These are phyloP conservation scores for Ormia ochracea DNA, from an alignment of 2,888 invertebrate species.

Conservation along the genomic window DNA sequence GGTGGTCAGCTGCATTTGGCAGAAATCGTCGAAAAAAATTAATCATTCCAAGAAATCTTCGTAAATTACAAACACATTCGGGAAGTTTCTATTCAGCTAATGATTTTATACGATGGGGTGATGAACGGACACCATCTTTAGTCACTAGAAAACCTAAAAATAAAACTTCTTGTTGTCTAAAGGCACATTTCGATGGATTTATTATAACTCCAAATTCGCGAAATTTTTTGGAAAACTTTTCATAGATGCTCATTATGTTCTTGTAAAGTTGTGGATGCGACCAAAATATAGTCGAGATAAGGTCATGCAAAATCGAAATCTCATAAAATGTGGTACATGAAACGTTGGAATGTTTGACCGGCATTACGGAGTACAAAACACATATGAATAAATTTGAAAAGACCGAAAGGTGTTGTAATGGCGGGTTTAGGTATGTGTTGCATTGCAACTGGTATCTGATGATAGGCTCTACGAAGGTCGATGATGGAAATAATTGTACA, in stretches of 20 bases:
- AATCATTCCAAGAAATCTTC: slow-evolving; percentile 63
- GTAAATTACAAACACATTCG: slow-evolving; percentile 48
- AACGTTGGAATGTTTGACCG: slow-evolving; percentile 54
- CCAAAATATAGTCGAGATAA: slow-evolving; percentile 68
- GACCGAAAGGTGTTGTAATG: slow-evolving; percentile 56
- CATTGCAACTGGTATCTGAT: slow-evolving; percentile 55
- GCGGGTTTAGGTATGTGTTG: slow-evolving; percentile 54
- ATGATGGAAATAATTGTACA: slow-evolving; percentile 53
- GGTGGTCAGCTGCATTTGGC: slow-evolving; percentile 28
- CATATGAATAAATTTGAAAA: slow-evolving; percentile 52
- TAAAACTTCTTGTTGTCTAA: slow-evolving; percentile 40
- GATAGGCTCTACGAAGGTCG: slow-evolving; percentile 50
- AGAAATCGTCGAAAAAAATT: slow-evolving; percentile 58
- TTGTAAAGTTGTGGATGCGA: slow-evolving; percentile 62
- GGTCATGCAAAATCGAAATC: slow-evolving; percentile 53
- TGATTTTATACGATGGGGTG: slow-evolving; percentile 46
- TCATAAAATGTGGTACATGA: slow-evolving; percentile 46
- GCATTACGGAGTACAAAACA: slow-evolving; percentile 54
- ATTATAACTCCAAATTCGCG: slow-evolving; percentile 62
- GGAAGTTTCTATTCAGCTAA: slow-evolving; percentile 54
- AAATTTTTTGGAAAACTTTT: slow-evolving; percentile 62
- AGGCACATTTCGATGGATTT: slow-evolving; percentile 60
- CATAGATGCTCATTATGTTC: slow-evolving; percentile 63
- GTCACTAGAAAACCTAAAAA: slow-evolving; percentile 58
- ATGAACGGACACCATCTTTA: slow-evolving; percentile 34